Base-by-base conservation (phyloP, 2,113 vertebrate species). In the Caranx melampygus region DNA sequence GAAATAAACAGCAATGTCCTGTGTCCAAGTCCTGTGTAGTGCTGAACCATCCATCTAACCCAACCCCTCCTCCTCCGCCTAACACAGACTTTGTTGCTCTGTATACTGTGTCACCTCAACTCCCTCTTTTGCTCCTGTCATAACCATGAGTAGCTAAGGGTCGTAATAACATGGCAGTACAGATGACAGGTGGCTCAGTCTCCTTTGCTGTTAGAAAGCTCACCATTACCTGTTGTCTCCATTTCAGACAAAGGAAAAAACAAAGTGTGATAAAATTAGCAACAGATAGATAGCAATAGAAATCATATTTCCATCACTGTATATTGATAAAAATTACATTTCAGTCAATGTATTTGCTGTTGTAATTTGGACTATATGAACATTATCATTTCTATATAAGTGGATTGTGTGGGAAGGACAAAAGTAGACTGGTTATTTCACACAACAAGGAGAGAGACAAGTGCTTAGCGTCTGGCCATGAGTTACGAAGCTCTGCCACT, bases 401-500 rank as follows among this genome's bases (percentile, higher is more conserved):
- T 9, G 9, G 5, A 33, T 47, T 65, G 14, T 3, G 33, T 37
- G 16, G 14, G 34, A 14, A 49, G 26, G 35, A 7, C 20, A 55
- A 64, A 47, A 16, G 8, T 16, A 3, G 33, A 31, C 12, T 67
- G 10, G 20, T 57, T 37, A 42, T 59, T 40, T 63, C 40, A 15
- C 66, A 61, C 33, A 60, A 66, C 35, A 60, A 58, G 7, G 4
- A 55, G 37, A 31, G 57, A 33, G 16, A 66, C 16, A 47, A 83
- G 67, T 66, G 54, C 6, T 60, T 15, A 15, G 31, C 6, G 54
- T 3, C 49, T 64, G 33, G 6, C 18, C 33, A 51, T 51, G 33
- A 61, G 16, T 21, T 64, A 44, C 26, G 33, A 13, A 78, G 61
- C 26, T n/a, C 55, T 63, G 66, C 15, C 20, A 57, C 67, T 76